Conservation (phyloP, 1,140 invertebrate genomes). For the Bemisia tabaci region DNA sequence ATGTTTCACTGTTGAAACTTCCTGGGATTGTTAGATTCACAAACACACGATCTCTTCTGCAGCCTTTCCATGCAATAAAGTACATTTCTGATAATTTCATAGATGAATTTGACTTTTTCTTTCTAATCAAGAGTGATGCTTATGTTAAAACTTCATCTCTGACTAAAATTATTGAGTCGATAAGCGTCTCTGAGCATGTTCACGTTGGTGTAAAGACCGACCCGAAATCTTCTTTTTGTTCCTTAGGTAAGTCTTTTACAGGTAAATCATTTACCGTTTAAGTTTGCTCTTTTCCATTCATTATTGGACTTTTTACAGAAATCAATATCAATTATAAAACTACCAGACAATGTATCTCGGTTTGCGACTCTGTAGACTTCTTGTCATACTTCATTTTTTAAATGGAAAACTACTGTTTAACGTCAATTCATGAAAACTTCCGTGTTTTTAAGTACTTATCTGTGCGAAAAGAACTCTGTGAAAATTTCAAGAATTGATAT, state of each 20-base stretch:
- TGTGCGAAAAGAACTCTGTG: no score
- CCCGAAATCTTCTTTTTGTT: slow-evolving; percentile 41
- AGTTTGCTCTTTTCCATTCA: background rate
- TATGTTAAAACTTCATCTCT: slow-evolving; percentile 63
- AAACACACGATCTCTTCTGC: slow-evolving; percentile 53
- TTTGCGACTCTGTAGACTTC: no score
- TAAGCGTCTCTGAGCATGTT: slow-evolving; percentile 68
- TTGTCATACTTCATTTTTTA: no score
- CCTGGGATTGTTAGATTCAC: slow-evolving; percentile 68
- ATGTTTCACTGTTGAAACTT: slow-evolving; percentile 40
- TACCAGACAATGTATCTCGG: no score
- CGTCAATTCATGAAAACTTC: no score
- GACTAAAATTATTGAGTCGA: slow-evolving; percentile 48
- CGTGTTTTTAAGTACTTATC: no score
- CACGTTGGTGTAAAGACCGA: slow-evolving; percentile 46
- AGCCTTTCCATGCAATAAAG: slow-evolving; percentile 72
- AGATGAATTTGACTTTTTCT: slow-evolving; percentile 81
- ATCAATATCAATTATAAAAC: no score
- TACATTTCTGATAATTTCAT: slow-evolving; percentile 79
- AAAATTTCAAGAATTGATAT: no score
- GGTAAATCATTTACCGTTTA: background rate
- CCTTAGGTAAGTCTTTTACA: slow-evolving; percentile 40
- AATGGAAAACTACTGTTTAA: no score
- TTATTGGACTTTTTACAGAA: no score
- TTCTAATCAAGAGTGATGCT: slow-evolving; percentile 64